phyloP scores from a whole-genome alignment of 92 coral and sea anemone species.

The Zoanthus solanderi region DNA sequence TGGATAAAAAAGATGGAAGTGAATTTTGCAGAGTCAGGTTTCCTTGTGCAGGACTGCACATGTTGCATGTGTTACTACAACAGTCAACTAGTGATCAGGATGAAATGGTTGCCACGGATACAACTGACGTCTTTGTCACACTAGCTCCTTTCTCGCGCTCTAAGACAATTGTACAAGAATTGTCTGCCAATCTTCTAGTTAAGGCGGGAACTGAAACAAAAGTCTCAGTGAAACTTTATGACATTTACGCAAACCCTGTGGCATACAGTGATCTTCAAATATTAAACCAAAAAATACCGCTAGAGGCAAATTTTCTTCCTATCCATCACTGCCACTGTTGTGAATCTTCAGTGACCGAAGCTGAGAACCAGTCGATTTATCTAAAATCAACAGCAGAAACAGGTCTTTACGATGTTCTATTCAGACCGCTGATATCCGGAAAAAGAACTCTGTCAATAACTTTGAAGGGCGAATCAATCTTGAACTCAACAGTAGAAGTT shows the following conservation, averaged over 20 bases:
- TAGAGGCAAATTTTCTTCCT: neutral
- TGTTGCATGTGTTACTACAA: neutral
- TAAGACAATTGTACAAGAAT: neutral
- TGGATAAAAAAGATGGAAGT: neutral
- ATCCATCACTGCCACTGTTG: neutral
- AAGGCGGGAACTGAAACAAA: neutral
- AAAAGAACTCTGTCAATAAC: neutral
- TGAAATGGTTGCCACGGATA: neutral
- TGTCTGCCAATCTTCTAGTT: neutral
- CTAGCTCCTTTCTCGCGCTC: neutral
- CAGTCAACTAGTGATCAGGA: neutral
- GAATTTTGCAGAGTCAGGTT: constrained; percentile 10
- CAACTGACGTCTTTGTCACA: neutral
- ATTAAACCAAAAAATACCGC: constrained; percentile 3
- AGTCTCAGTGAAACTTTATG: neutral
- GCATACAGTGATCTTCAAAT: neutral
- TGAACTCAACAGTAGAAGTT: neutral
- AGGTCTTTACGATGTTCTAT: constrained; percentile 23
- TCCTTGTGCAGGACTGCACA: constrained; percentile 10
- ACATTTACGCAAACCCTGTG: neutral
- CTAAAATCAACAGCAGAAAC: neutral
- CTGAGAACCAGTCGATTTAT: neutral
- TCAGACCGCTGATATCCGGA: constrained; percentile 9
- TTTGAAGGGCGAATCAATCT: neutral
- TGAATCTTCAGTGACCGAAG: neutral